phyloP scores from a whole-genome alignment of 2,888 invertebrate species.

The Volucella inanis region DNA sequence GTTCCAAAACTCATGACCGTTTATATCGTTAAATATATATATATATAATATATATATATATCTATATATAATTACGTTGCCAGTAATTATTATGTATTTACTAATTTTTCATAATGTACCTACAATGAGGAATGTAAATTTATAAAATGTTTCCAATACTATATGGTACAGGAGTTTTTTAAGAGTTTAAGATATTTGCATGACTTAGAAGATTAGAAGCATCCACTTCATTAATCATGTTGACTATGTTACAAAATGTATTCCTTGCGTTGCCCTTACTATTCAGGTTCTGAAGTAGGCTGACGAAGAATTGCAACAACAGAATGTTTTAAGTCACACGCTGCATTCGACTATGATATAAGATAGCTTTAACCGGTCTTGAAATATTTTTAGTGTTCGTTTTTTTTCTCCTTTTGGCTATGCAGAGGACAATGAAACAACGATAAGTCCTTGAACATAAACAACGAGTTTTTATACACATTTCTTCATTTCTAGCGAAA shows the following conservation, averaged over 20 bases:
- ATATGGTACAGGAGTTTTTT: too few relatives aligned
- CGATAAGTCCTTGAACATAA: conserved; percentile 12
- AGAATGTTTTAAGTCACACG: neutral
- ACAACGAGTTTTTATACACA: neutral
- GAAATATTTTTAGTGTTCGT: neutral
- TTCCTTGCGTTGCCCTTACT: neutral
- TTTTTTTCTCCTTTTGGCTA: neutral
- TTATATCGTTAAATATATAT: too few relatives aligned
- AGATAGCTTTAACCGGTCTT: conserved; percentile 18
- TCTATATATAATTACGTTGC: too few relatives aligned
- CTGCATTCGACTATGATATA: conserved; percentile 8
- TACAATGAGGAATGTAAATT: too few relatives aligned
- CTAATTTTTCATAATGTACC: too few relatives aligned
- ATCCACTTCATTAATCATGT: too few relatives aligned
- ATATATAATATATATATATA: too few relatives aligned
- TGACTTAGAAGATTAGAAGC: too few relatives aligned
- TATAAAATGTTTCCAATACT: too few relatives aligned
- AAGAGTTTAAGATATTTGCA: too few relatives aligned
- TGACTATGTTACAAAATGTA: neutral
- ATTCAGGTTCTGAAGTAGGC: neutral
- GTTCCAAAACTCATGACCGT: too few relatives aligned
- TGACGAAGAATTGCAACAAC: neutral
- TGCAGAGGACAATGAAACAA: conserved; percentile 21
- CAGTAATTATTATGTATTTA: too few relatives aligned
- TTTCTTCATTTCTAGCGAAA: neutral